Evolutionary conservation across 1,140 invertebrate species (phyloP).

Genomic region (Habropoda laboriosa): DNA sequence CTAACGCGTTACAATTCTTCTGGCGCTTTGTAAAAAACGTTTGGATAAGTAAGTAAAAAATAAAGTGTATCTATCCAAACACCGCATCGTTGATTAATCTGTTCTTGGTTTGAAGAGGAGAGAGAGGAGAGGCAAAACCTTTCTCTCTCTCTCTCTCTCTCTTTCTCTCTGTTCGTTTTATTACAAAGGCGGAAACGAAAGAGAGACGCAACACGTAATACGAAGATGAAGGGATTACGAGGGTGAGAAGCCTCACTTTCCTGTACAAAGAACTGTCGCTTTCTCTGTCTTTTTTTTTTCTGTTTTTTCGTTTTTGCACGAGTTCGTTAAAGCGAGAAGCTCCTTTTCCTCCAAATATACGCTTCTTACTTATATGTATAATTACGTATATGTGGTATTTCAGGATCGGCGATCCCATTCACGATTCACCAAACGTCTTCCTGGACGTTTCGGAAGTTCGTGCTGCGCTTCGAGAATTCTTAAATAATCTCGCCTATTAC

Average conservation of each 20-base stretch:
- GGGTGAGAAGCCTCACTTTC: background rate
- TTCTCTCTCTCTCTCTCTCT: no score
- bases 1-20: constrained; percentile 35
- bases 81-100: constrained; percentile 19
- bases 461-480: background rate
- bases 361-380: constrained; percentile 13
- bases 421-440: constrained; percentile 29
- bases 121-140: background rate
- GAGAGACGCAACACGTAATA: background rate
- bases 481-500: constrained; percentile 21
- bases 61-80: constrained; percentile 27
- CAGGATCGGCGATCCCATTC: constrained; percentile 13
- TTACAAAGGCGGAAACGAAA: background rate
- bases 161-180: no score
- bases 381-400: constrained; percentile 36
- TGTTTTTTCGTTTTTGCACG: background rate
- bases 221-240: background rate
- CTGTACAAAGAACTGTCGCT: constrained; percentile 1
- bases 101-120: background rate
- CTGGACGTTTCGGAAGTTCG: background rate
- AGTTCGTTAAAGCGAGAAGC: background rate
- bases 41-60: constrained; percentile 35
- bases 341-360: background rate
- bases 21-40: constrained; percentile 26
- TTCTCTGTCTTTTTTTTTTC: no score